phyloP scores from a whole-genome alignment of 2,888 invertebrate species.

The Andrena fulva region DNA sequence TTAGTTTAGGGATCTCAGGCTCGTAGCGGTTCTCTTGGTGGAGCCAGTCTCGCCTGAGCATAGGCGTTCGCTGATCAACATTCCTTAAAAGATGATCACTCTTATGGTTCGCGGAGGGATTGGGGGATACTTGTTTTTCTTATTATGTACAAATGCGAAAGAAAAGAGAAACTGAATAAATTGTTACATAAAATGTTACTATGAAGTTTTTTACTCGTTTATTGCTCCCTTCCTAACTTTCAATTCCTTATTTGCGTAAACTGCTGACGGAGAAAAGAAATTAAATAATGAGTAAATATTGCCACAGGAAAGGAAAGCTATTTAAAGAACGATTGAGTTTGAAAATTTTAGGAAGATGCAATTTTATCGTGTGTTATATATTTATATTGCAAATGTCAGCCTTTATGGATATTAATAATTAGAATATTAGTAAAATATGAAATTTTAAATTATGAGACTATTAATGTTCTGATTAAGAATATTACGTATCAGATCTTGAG shows the following conservation, averaged over 20 bases:
- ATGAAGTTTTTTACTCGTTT: constrained; percentile 41
- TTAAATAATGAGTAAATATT: background rate
- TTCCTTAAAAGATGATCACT: constrained; percentile 29
- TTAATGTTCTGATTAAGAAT: too few relatives aligned
- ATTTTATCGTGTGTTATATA: too few relatives aligned
- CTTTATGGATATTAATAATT: too few relatives aligned
- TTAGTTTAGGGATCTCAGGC: constrained; percentile 68
- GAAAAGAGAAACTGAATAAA: constrained; percentile 78
- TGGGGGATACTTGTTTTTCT: constrained; percentile 43
- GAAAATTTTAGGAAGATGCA: too few relatives aligned
- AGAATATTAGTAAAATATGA: too few relatives aligned
- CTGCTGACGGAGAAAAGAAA: background rate
- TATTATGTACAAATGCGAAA: constrained; percentile 67
- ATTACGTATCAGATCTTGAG: too few relatives aligned
- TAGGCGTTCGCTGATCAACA: constrained; percentile 50
- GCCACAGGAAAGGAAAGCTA: too few relatives aligned
- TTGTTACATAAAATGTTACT: constrained; percentile 82
- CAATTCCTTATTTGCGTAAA: background rate
- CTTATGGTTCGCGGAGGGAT: constrained; percentile 30
- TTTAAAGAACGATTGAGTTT: too few relatives aligned
- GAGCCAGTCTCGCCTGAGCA: constrained; percentile 77
- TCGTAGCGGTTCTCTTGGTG: constrained; percentile 76
- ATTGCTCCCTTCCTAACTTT: background rate
- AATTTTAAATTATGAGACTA: too few relatives aligned
- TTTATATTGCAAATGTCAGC: too few relatives aligned